Evolutionary conservation across 2,113 vertebrate species (phyloP), one percentile per base, ranked within the genome.

Genomic region (Antennarius striatus): DNA sequence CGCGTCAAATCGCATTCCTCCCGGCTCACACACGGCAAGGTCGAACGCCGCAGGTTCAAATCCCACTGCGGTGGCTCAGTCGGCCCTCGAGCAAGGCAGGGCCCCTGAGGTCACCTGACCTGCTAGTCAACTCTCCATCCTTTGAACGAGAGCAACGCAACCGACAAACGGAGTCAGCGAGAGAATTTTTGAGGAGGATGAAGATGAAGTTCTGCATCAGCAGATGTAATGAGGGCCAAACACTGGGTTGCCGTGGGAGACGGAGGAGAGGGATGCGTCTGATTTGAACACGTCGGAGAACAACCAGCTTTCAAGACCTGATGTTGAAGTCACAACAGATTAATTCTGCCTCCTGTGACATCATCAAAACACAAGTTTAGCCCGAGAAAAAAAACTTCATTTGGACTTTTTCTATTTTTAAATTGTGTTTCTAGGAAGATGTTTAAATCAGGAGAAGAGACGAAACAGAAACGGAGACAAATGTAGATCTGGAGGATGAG

Each of bases 11-110:
- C 40, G 14, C 32, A 46, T 81, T 10, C 75, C 77, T 75, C 85
- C 77, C 70, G 68, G 60, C 40, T 69, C 48, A n/a, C 8, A 14
- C 4, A 14, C 80, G 71, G 80, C 80, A 81, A 87, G 81, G 82
- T 81, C 77, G 75, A 16, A 58, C 45, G 6, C 47, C 15, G 46
- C 7, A 3, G 63, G 56, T 63, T 67, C 17, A 12, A 22, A 36
- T 57, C 52, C 63, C 50, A 2, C 48, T 15, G 10, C 0, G 6
- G 5, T 22, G 22, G 22, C 1, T 13, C 13, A 4, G 3, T 2
- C 5, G 8, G 40, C 62, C 43, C 15, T 43, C 11, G 30, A 73
- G 63, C 63, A 49, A 48, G 22, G 32, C 32, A 36, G 32, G 32
- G 5, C 32, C 22, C 22, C 39, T 40, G 5, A 40, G 5, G 39